phyloP scores from a whole-genome alignment of 2,888 invertebrate genomes.

The Stenodera caucasica region DNA sequence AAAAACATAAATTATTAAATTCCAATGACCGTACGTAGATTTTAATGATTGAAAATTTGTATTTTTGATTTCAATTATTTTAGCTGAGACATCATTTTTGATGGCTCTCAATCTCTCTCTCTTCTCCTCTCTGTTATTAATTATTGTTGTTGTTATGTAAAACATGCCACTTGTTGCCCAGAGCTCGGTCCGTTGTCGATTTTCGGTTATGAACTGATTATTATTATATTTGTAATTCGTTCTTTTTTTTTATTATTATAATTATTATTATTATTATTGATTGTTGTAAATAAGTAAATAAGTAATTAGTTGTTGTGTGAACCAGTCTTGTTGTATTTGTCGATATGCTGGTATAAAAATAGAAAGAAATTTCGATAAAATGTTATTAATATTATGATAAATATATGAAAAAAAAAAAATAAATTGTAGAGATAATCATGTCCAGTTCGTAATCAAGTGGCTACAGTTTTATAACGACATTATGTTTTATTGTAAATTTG shows the following conservation, averaged over 20 bases:
- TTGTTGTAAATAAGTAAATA: conserved; percentile 21
- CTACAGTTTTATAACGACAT: conserved; percentile 54
- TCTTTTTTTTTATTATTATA: conserved; percentile 15
- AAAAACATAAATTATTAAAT: conserved; percentile 27
- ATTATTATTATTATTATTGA: conserved; percentile 5
- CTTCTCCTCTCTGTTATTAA: conserved; percentile 2
- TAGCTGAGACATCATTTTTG: conserved; percentile 18
- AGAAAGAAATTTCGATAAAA: background rate
- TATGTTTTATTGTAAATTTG: conserved; percentile 54
- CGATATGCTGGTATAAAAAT: conserved; percentile 13
- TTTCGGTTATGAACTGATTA: conserved; percentile 28
- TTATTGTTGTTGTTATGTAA: conserved; percentile 34
- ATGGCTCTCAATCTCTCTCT: conserved; percentile 38
- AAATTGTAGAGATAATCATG: conserved; percentile 28
- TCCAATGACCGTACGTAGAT: conserved; percentile 44
- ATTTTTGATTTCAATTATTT: background rate
- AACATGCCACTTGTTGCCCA: conserved; percentile 41
- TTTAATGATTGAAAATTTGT: background rate
- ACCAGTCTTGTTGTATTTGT: conserved; percentile 17
- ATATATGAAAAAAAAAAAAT: no score
- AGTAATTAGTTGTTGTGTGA: conserved; percentile 12
- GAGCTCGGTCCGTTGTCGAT: conserved; percentile 28
- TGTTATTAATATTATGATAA: background rate
- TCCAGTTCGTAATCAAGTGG: conserved; percentile 48
- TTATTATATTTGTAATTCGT: conserved; percentile 26